A percentile compares a stretch with the other conserved stretches of the same genome.
These are phyloP conservation scores for Chanos chanos DNA, from an alignment of 2,797 vertebrate species.

Conservation along the genomic window DNA sequence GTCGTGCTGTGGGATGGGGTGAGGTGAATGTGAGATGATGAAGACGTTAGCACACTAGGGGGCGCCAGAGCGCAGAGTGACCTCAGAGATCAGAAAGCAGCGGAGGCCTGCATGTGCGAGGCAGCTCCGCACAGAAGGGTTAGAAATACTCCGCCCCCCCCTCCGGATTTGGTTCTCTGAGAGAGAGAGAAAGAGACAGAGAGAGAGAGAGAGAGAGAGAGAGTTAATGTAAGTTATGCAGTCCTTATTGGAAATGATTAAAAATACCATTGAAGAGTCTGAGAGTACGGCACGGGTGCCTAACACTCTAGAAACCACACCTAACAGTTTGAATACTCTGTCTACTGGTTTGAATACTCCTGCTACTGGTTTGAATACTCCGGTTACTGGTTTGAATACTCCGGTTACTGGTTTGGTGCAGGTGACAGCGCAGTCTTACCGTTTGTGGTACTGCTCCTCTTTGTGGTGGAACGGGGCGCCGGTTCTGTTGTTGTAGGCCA, in stretches of 20 bases:
- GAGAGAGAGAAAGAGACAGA: neutral
- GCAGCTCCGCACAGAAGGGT: constrained; percentile 39
- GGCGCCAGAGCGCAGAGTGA: constrained; percentile 23
- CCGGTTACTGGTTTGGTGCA: neutral
- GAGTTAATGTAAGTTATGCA: neutral
- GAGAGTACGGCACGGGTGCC: too few relatives aligned
- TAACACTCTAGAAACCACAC: too few relatives aligned
- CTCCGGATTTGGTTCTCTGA: constrained; percentile 45
- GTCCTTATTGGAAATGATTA: too few relatives aligned
- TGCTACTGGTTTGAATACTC: neutral
- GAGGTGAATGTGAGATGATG: constrained; percentile 21
- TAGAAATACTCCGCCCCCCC: constrained; percentile 48
- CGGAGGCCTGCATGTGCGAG: constrained; percentile 16
- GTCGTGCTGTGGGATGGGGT: neutral
- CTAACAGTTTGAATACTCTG: too few relatives aligned
- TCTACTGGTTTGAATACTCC: too few relatives aligned
- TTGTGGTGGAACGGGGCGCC: constrained; percentile 65
- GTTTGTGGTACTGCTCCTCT: constrained; percentile 53
- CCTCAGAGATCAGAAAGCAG: constrained; percentile 21
- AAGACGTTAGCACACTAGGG: constrained; percentile 21
- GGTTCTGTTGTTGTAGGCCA: constrained; percentile 59
- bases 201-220: neutral
- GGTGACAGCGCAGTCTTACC: constrained; percentile 49
- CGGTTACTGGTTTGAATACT: neutral
- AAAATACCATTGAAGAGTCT: too few relatives aligned